A percentile compares a stretch with the other conserved stretches of the same genome.
These are phyloP conservation scores for Aix galericulata DNA, from an alignment of 2,113 vertebrate species.

Conservation along the genomic window DNA sequence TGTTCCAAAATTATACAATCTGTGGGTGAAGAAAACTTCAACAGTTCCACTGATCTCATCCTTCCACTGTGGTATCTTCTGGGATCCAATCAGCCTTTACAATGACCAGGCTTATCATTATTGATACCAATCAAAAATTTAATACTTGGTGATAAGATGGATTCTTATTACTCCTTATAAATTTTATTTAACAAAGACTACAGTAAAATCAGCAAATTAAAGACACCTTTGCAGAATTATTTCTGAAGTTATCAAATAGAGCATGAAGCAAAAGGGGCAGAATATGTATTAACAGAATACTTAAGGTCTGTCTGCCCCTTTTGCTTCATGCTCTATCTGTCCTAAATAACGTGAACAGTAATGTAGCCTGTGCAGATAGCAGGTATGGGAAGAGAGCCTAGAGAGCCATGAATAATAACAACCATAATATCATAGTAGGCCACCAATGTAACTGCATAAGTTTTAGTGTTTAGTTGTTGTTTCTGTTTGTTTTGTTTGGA, in stretches of 20 bases:
- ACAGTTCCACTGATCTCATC: background rate
- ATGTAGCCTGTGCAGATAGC: background rate
- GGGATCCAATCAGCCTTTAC: background rate
- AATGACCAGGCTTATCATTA: background rate
- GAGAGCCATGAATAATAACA: background rate
- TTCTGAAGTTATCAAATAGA: background rate
- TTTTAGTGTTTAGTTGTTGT: background rate
- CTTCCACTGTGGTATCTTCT: background rate
- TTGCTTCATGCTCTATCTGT: background rate
- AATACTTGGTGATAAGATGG: background rate
- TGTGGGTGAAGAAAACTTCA: background rate
- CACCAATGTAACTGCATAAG: background rate
- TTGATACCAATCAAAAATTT: background rate
- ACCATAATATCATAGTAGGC: background rate
- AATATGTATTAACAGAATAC: too few species aligned
- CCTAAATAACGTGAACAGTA: background rate
- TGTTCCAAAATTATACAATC: background rate
- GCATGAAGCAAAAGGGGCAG: too few species aligned
- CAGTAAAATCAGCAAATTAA: background rate
- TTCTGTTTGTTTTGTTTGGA: background rate
- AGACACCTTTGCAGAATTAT: background rate
- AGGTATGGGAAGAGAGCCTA: background rate
- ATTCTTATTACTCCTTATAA: background rate
- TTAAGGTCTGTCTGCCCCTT: background rate
- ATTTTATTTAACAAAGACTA: background rate